These are phyloP conservation scores for Meliscaeva auricollis DNA, from an alignment of 2,888 invertebrate species.

Conservation along the genomic window DNA sequence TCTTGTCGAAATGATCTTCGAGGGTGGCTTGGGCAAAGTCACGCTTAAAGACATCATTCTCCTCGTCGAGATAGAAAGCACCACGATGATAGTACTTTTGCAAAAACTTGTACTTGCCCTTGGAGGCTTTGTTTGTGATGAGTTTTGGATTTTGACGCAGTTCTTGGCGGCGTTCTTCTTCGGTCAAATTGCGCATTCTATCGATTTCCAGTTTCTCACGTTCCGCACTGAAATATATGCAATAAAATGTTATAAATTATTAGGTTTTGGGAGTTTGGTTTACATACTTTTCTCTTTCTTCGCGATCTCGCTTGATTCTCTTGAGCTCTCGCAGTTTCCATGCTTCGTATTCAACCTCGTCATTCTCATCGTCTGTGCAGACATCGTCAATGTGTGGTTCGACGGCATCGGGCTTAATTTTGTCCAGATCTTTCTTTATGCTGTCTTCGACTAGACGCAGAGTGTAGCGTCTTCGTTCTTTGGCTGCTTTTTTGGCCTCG, in stretches of 20 bases:
- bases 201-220: slow-evolving; percentile 95
- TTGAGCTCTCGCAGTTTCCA: slow-evolving; percentile 99
- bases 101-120: slow-evolving; percentile 99
- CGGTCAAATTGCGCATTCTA: slow-evolving; percentile 95
- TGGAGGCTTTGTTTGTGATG: slow-evolving; percentile 96
- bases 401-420: slow-evolving; percentile 87
- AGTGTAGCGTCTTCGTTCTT: slow-evolving; percentile 95
- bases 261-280: neutral
- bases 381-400: slow-evolving; percentile 93
- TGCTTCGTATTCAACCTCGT: slow-evolving; percentile 97
- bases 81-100: slow-evolving; percentile 99
- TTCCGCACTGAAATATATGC: slow-evolving; percentile 87
- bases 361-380: slow-evolving; percentile 97
- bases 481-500: slow-evolving; percentile 93
- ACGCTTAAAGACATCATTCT: slow-evolving; percentile 95
- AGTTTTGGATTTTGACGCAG: slow-evolving; percentile 95
- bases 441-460: slow-evolving; percentile 95
- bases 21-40: slow-evolving; percentile 98
- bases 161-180: slow-evolving; percentile 97
- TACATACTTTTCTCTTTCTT: slow-evolving; percentile 95
- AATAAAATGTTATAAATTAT: neutral
- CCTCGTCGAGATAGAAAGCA: slow-evolving; percentile 98
- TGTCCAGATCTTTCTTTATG: slow-evolving; percentile 91
- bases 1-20: slow-evolving; percentile 99
- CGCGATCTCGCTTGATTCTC: slow-evolving; percentile 97